A percentile compares a stretch with the other conserved stretches of the same genome.
These are phyloP conservation scores for Sebastes minor DNA, from an alignment of 2,797 vertebrate genomes.

Conservation along the genomic window DNA sequence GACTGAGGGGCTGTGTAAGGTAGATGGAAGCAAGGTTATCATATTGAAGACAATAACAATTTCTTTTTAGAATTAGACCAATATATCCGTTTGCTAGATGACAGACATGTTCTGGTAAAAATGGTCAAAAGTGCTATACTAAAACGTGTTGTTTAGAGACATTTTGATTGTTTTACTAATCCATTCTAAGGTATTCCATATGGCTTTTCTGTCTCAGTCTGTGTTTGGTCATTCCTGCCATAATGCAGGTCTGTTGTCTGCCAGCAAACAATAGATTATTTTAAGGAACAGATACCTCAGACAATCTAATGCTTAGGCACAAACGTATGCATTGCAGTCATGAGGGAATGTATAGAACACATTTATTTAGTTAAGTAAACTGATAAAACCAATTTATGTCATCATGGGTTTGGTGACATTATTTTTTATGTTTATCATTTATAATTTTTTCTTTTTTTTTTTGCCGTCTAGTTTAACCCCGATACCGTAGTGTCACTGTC, in stretches of 20 bases:
- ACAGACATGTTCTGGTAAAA: neutral
- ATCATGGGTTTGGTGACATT: neutral
- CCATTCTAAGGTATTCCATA: neutral
- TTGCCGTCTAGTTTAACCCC: neutral
- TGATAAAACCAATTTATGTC: neutral
- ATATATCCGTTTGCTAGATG: neutral
- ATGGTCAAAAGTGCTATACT: neutral
- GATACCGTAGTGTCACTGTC: neutral
- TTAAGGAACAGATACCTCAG: slow-evolving; percentile 18
- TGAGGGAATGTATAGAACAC: neutral
- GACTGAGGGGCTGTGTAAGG: neutral
- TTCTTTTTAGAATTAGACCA: neutral
- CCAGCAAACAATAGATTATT: slow-evolving; percentile 18
- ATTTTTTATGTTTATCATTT: neutral
- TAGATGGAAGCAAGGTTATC: neutral
- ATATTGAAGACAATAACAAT: neutral
- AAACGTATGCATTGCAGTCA: slow-evolving; percentile 1
- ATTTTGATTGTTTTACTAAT: neutral
- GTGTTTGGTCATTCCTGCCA: slow-evolving; percentile 4
- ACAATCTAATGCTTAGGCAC: slow-evolving; percentile 30
- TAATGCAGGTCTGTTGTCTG: slow-evolving; percentile 49
- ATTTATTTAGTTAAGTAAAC: neutral
- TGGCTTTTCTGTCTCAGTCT: neutral
- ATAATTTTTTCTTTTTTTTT: neutral
- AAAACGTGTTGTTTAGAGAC: neutral